Conservation (phyloP, 2,888 invertebrate species). For the Latheticus oryzae region DNA sequence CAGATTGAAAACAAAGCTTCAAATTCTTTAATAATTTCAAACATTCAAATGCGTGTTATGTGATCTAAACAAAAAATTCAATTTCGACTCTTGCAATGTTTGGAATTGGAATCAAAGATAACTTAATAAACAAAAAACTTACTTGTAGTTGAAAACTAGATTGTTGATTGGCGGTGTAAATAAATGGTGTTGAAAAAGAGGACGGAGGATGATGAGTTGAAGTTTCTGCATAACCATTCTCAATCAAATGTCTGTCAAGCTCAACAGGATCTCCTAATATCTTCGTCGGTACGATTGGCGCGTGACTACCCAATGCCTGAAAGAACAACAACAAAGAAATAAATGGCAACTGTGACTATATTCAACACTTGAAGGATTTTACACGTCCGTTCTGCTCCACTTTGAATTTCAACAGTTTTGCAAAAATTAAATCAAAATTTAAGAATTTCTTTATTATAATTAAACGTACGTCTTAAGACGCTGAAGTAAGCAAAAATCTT, state of each 20-base stretch:
- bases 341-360: neutral
- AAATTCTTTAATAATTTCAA: too few species aligned
- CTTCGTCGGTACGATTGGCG: conserved; percentile 87
- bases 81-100: too few species aligned
- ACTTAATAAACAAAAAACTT: conserved; percentile 55
- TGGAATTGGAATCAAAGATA: too few species aligned
- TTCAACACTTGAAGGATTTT: neutral
- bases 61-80: too few species aligned
- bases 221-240: conserved; percentile 71
- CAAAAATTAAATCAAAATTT: too few species aligned
- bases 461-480: too few species aligned
- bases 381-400: neutral
- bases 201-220: conserved; percentile 63
- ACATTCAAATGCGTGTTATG: too few species aligned
- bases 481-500: too few species aligned
- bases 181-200: conserved; percentile 62
- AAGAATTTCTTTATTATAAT: too few species aligned
- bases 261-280: conserved; percentile 87
- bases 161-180: conserved; percentile 65
- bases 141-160: conserved; percentile 69
- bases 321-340: too few species aligned
- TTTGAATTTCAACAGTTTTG: conserved; percentile 16
- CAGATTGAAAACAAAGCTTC: too few species aligned
- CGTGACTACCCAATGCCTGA: conserved; percentile 77
- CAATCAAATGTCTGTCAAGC: conserved; percentile 78